phyloP scores from a whole-genome alignment of 2,113 vertebrate species.

The Hyperopisus bebe region DNA sequence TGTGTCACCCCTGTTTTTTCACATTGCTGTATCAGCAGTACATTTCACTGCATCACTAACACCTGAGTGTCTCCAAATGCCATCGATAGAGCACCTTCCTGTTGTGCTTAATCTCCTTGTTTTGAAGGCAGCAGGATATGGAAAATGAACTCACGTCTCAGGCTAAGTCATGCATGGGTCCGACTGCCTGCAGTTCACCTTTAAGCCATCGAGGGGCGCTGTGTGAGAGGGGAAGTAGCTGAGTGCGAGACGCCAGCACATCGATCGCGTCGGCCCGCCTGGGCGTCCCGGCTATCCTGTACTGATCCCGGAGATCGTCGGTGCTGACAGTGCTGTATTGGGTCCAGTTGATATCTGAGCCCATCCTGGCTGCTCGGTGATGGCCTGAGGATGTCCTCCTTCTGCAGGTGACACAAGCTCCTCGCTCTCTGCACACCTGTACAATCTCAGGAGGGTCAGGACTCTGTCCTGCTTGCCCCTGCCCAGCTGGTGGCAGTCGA shows the following conservation, averaged over 20 bases:
- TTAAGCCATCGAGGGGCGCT: neutral
- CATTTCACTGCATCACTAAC: neutral
- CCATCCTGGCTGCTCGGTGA: neutral
- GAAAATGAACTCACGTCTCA: neutral
- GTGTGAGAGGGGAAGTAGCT: neutral
- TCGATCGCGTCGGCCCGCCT: neutral
- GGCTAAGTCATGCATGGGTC: neutral
- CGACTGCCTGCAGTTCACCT: neutral
- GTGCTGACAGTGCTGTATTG: neutral
- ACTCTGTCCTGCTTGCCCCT: neutral
- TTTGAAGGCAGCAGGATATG: neutral
- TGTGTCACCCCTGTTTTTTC: neutral
- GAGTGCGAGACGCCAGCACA: neutral
- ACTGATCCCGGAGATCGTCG: neutral
- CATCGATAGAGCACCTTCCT: neutral
- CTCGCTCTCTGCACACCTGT: neutral
- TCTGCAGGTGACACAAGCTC: neutral
- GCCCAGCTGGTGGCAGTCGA: neutral
- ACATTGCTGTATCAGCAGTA: neutral
- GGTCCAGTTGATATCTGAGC: neutral
- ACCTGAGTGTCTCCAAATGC: neutral
- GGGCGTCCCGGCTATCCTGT: neutral
- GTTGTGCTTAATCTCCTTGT: neutral
- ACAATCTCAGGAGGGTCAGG: neutral
- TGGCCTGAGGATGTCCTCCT: neutral